Conservation (phyloP, 2,888 invertebrate genomes). For the Eupithecia tripunctaria region DNA sequence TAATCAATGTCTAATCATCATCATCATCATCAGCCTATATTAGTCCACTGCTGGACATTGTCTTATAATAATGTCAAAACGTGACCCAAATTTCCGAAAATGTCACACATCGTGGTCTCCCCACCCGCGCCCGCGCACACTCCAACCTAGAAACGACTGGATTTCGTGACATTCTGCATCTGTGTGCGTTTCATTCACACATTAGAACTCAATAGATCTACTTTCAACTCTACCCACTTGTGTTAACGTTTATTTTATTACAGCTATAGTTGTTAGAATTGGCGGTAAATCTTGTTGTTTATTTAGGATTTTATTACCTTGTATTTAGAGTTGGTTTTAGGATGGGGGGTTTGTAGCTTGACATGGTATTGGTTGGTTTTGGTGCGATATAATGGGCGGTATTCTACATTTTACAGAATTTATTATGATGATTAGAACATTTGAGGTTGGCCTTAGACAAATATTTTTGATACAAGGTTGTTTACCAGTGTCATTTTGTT, state of each 20-base stretch:
- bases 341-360: conserved; percentile 49
- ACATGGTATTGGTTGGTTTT: conserved; percentile 80
- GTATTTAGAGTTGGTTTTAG: conserved; percentile 7
- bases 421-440: conserved; percentile 40
- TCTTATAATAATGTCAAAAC: not conserved
- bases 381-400: conserved; percentile 80
- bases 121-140: conserved; percentile 70
- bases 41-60: too few relatives aligned
- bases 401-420: conserved; percentile 63
- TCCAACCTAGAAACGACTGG: conserved; percentile 82
- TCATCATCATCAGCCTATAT: too few relatives aligned
- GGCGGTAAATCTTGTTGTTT: conserved; percentile 1
- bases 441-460: conserved; percentile 37
- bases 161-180: conserved; percentile 79
- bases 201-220: conserved; percentile 39
- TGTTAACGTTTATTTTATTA: conserved; percentile 48
- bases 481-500: conserved; percentile 16
- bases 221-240: conserved; percentile 43
- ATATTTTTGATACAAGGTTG: conserved; percentile 25
- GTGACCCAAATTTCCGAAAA: conserved; percentile 10
- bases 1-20: too few relatives aligned
- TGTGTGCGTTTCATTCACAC: conserved; percentile 66
- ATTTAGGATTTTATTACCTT: not conserved
- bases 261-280: not conserved
- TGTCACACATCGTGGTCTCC: conserved; percentile 56